Percentiles rank a stretch among this genome's conserved stretches.
These are phyloP conservation scores for Hemitrygon akajei DNA, from an alignment of 2,797 vertebrate species.

Conservation along the genomic window DNA sequence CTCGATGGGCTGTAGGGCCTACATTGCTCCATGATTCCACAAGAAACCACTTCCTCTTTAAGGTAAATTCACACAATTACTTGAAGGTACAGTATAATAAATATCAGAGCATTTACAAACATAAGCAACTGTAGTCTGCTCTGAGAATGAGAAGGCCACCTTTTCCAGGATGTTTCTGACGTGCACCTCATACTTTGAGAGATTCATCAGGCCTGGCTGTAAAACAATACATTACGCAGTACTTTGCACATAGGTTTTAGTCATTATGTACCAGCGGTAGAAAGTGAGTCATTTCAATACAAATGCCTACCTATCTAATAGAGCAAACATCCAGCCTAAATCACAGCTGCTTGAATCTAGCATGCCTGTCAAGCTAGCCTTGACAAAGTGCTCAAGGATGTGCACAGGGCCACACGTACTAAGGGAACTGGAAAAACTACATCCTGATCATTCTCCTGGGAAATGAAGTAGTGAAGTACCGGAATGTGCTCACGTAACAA, in stretches of 20 bases:
- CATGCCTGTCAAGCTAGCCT: neutral
- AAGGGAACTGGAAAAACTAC: constrained; percentile 1
- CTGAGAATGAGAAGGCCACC: neutral
- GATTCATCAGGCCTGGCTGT: too few species aligned
- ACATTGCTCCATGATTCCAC: too few species aligned
- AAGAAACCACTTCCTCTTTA: neutral
- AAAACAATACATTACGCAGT: too few species aligned
- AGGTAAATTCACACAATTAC: neutral
- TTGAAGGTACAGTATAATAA: neutral
- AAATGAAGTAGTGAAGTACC: neutral
- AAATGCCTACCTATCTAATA: neutral
- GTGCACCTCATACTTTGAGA: too few species aligned
- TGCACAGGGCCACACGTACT: neutral
- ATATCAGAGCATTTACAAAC: neutral
- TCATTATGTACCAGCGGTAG: neutral
- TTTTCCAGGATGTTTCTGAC: neutral
- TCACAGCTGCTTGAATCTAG: neutral
- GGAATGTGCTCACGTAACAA: neutral
- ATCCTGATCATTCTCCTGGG: constrained; percentile 14
- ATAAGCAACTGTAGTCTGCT: neutral
- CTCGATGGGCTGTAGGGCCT: too few species aligned
- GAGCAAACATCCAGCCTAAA: constrained; percentile 16
- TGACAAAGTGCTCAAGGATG: constrained; percentile 2
- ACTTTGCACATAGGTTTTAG: constrained; percentile 9
- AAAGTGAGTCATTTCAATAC: neutral